phyloP scores from a whole-genome alignment of 1,140 invertebrate species.

The Dinoponera quadriceps region DNA sequence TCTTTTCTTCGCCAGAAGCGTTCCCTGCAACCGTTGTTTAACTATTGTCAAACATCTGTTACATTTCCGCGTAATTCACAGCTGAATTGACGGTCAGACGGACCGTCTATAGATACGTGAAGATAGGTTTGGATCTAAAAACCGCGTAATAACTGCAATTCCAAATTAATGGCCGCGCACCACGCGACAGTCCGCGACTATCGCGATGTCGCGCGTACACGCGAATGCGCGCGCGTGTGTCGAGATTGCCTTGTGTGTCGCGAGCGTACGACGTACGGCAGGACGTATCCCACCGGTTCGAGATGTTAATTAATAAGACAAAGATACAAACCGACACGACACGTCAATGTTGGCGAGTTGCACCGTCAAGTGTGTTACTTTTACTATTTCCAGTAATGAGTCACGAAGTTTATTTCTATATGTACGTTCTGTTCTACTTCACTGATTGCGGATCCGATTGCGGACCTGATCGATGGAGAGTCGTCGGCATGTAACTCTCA shows the following conservation, averaged over 20 bases:
- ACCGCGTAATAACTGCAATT: conserved; percentile 27
- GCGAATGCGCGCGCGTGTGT: neutral
- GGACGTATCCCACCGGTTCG: conserved; percentile 12
- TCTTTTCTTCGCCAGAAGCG: neutral
- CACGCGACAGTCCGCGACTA: conserved; percentile 15
- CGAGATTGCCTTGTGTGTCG: neutral
- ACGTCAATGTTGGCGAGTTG: neutral
- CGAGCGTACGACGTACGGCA: neutral
- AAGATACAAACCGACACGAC: conserved; percentile 26
- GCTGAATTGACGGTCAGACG: neutral
- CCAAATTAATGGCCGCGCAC: conserved; percentile 26
- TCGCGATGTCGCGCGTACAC: conserved; percentile 3
- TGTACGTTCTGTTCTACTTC: neutral
- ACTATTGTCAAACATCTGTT: conserved; percentile 30
- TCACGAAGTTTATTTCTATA: neutral
- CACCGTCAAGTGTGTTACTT: conserved; percentile 33
- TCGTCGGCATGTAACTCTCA: no score
- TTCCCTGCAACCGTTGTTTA: neutral
- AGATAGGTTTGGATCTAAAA: conserved; percentile 33
- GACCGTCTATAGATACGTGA: conserved; percentile 17
- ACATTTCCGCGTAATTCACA: neutral
- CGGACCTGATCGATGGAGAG: no score
- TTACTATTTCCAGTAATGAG: conserved; percentile 14
- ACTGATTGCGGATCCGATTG: no score
- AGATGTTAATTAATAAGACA: conserved; percentile 48